A percentile compares a stretch with the other conserved stretches of the same genome.
These are phyloP conservation scores for Coptodon rendalli DNA, from an alignment of 2,113 vertebrate genomes.

Conservation along the genomic window DNA sequence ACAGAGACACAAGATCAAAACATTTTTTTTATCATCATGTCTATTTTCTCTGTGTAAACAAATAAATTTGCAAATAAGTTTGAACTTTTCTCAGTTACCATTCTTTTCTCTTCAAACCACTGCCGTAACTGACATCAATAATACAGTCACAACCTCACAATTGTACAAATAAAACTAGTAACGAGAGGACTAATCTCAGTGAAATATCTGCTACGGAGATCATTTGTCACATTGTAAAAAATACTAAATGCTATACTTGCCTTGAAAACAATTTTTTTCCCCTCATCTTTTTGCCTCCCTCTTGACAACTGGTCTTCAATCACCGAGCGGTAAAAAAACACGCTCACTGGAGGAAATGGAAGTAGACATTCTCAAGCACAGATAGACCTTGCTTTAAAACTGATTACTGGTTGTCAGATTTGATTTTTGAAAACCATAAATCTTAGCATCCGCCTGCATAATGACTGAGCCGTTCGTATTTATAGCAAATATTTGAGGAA, in stretches of 20 bases:
- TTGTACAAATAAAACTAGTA: neutral
- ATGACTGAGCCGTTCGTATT: neutral
- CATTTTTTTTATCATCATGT: rapidly evolving
- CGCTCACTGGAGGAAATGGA: neutral
- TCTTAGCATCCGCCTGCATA: neutral
- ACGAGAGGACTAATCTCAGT: neutral
- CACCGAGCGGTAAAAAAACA: neutral
- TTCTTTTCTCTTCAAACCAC: neutral
- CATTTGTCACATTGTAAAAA: neutral
- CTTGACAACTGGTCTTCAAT: neutral
- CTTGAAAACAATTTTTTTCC: neutral
- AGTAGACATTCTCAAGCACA: neutral
- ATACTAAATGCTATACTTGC: neutral
- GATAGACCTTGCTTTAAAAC: neutral
- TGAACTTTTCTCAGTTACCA: neutral
- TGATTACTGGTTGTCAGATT: neutral
- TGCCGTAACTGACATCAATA: neutral
- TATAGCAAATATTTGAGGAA: neutral
- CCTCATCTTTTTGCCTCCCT: neutral
- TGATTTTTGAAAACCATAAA: conserved; percentile 5
- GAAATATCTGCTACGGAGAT: neutral
- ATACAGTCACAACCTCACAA: neutral
- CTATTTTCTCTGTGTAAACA: neutral
- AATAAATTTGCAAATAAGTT: neutral
- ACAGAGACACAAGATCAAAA: neutral